Conservation (phyloP, 2,113 vertebrate genomes). For the Mellivora capensis region DNA sequence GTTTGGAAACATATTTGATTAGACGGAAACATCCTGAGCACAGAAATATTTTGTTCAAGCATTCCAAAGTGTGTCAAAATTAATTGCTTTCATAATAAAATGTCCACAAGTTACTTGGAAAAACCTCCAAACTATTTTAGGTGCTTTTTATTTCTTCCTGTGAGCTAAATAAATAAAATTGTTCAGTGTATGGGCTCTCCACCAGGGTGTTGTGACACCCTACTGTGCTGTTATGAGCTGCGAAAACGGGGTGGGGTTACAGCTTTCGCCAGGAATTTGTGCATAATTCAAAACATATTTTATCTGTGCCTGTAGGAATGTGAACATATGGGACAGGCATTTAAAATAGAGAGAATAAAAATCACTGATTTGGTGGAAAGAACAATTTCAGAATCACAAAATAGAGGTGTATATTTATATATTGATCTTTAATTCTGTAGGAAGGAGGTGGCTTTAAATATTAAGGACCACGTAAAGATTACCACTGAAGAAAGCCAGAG, state of each 20-base stretch:
- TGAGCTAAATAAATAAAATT: not conserved
- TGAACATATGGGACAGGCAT: not conserved
- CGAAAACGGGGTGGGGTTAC: not conserved
- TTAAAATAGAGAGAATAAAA: slow-evolving; percentile 34
- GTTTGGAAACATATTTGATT: not conserved
- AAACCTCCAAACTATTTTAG: not conserved
- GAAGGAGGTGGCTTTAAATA: slow-evolving; percentile 6
- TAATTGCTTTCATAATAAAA: slow-evolving; percentile 19
- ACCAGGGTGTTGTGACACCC: not conserved
- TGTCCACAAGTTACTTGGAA: not conserved
- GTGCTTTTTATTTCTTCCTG: not conserved
- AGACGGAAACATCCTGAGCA: not conserved
- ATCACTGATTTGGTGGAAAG: not conserved
- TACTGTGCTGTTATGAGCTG: not conserved
- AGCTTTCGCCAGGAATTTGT: not conserved
- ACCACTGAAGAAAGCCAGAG: not conserved
- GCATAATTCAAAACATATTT: slow-evolving; percentile 48
- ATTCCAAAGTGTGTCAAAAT: not conserved
- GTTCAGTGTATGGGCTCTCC: not conserved
- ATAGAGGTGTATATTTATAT: not conserved
- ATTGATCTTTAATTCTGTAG: not conserved
- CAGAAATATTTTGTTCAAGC: not conserved
- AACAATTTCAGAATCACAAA: not conserved
- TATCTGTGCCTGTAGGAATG: slow-evolving; percentile 3
- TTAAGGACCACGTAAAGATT: not conserved